phyloP scores from a whole-genome alignment of 1,140 invertebrate genomes.

The Nixonia krombeini region DNA sequence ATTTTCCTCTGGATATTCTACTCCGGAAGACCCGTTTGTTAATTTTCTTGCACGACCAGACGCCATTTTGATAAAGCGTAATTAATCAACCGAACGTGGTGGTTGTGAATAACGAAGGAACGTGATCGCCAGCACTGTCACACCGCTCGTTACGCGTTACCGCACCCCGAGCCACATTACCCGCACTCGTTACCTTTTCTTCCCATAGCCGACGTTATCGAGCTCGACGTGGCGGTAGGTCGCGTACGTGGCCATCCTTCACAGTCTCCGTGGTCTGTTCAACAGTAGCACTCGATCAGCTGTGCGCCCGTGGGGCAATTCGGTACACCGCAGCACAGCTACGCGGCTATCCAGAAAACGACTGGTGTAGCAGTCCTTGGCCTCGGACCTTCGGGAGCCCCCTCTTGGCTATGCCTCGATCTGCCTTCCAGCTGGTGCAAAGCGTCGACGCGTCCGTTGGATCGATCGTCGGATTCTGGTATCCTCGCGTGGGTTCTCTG shows the following conservation, averaged over 20 bases:
- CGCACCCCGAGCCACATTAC: too few relatives aligned
- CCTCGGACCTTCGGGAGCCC: slow-evolving; percentile 42
- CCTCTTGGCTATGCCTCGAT: slow-evolving; percentile 16
- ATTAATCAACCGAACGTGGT: too few relatives aligned
- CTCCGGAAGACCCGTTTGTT: too few relatives aligned
- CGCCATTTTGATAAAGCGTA: too few relatives aligned
- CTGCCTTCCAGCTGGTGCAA: background rate
- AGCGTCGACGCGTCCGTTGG: background rate
- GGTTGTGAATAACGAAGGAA: too few relatives aligned
- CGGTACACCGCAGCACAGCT: too few relatives aligned
- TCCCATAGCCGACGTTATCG: slow-evolving; percentile 80
- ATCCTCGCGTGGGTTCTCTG: background rate
- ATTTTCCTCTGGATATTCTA: too few relatives aligned
- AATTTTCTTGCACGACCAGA: too few relatives aligned
- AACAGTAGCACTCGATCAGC: background rate
- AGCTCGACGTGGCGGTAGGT: slow-evolving; percentile 80
- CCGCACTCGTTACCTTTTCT: slow-evolving; percentile 81
- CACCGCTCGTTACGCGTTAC: too few relatives aligned
- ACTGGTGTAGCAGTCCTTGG: slow-evolving; percentile 24
- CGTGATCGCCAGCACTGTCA: too few relatives aligned
- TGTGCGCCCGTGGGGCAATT: background rate
- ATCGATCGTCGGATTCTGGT: background rate
- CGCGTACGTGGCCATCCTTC: slow-evolving; percentile 78
- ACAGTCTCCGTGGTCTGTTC: too few relatives aligned
- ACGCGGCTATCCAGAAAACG: too few relatives aligned